A percentile compares a stretch with the other conserved stretches of the same genome.
phyloP scores from a whole-genome alignment of 2,888 invertebrate species.

The Lithodes maja region DNA sequence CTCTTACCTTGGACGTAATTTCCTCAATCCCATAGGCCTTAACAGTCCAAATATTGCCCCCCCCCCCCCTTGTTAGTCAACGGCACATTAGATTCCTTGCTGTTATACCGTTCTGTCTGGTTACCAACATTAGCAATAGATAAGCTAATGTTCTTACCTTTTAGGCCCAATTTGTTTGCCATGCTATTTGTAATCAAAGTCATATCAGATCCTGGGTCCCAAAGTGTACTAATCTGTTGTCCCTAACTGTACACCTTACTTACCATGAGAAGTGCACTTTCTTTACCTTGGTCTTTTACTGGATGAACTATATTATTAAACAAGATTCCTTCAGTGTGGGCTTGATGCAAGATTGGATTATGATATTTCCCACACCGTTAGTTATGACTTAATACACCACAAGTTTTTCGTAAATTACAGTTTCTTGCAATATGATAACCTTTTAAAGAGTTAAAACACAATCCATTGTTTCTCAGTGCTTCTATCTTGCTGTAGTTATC shows the following conservation, averaged over 20 bases:
- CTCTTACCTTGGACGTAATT: neutral
- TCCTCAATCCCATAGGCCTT: neutral
- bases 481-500: no score
- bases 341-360: no score
- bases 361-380: no score
- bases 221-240: neutral
- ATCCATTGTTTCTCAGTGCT: no score
- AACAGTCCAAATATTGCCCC: neutral
- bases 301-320: no score
- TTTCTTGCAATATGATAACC: no score
- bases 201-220: neutral
- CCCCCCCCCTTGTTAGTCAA: neutral
- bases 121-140: neutral
- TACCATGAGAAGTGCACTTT: neutral
- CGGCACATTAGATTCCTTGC: neutral
- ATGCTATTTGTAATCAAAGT: neutral
- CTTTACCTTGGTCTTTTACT: no score
- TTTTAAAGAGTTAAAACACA: no score
- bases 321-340: no score
- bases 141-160: neutral
- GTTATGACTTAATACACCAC: no score
- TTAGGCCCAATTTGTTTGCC: neutral
- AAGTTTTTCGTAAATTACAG: no score
- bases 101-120: neutral
- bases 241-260: neutral